Evolutionary conservation across 2,113 vertebrate species (phyloP), one percentile per base, ranked within the genome.

Genomic region (Colossoma macropomum): DNA sequence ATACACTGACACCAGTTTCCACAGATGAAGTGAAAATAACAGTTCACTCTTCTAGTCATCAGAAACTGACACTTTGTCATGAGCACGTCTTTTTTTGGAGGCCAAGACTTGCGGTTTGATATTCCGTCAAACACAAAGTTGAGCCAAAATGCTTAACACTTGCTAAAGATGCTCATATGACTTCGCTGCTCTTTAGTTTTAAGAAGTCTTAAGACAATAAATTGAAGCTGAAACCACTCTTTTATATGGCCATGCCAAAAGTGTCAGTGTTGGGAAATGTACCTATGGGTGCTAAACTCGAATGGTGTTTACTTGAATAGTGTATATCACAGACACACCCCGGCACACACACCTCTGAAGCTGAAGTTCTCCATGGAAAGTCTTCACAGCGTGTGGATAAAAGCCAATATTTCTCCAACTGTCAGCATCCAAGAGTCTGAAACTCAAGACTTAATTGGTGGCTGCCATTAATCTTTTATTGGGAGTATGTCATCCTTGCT

Each of bases 311-410:
- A 60, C 66, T 62, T 70, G 54, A 3, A 27, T n/a, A 68, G 15
- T 23, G 2, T 21, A 15, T 38, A 59, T 72, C 74, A 41, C 72
- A 56, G 77, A 66, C 11, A 32, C 54, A 52, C 1, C 13, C 73
- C 80, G 81, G 86, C 82, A 52, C 68, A 88, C 86, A 84, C 88
- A 90, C 77, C 87, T 75, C 79, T 88, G 77, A 85, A 89, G 82
- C 84, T 89, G 86, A 87, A 86, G 84, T 87, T 86, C 84, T 88
- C 86, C 50, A 77, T 71, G 80, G 60, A 84, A 90, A 91, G 83
- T 60, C 66, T 85, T 86, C 3, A 72, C 75, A 54, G 63, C n/a
- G 83, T 81, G 65, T 84, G 45, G 82, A 77, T 88, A 28, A n/a
- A 30, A 75, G 48, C 45, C 48, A 72, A 63, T 4, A 34, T 1